Percentiles rank a stretch among this genome's conserved stretches.
Evolutionary conservation across 2,113 vertebrate genomes (phyloP).

Genomic region (Paedocypris sp.): DNA sequence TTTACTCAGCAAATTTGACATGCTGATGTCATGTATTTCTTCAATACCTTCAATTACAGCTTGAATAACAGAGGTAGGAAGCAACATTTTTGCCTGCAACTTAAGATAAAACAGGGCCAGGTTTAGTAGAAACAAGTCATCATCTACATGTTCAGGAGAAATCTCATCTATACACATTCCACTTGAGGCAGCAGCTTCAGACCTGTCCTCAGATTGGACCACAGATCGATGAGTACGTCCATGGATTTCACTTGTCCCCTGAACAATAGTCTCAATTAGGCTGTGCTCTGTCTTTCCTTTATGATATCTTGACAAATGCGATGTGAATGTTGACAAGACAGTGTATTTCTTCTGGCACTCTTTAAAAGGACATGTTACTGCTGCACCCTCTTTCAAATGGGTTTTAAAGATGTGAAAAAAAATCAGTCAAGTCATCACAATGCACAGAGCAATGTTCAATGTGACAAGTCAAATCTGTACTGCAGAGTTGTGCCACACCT

Average conservation of each 20-base stretch:
- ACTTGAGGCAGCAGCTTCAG: not conserved
- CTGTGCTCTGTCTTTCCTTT: not conserved
- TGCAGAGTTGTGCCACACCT: not conserved
- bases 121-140: not conserved
- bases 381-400: not conserved
- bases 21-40: not conserved
- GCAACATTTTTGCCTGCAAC: not conserved
- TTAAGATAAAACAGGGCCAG: not conserved
- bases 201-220: not conserved
- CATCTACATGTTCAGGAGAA: not conserved
- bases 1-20: not conserved
- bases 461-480: not conserved
- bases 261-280: not conserved
- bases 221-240: not conserved
- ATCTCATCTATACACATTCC: not conserved
- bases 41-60: not conserved
- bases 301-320: not conserved
- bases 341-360: not conserved
- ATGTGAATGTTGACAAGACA: not conserved
- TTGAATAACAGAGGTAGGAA: not conserved
- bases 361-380: not conserved
- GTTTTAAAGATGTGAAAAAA: not conserved
- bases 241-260: not conserved
- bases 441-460: not conserved
- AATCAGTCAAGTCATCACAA: not conserved